Conservation (phyloP, 2,888 invertebrate genomes). For the Hydrotaea cyrtoneurina region DNA sequence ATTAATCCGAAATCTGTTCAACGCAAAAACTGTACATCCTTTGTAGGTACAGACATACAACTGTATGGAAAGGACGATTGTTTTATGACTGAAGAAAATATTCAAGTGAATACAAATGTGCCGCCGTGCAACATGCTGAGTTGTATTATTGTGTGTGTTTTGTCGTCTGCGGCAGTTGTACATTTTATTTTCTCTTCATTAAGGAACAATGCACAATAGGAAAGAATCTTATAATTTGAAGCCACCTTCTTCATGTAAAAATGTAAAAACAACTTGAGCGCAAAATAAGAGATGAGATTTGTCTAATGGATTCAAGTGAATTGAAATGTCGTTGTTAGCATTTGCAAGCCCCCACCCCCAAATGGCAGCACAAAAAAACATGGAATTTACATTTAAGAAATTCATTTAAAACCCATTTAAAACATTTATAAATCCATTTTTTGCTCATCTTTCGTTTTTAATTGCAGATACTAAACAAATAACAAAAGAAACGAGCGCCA, state of each 20-base stretch:
- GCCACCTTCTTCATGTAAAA: slow-evolving; percentile 60
- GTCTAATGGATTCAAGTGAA: slow-evolving; percentile 64
- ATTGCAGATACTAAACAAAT: slow-evolving; percentile 65
- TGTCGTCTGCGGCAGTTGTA: slow-evolving; percentile 12
- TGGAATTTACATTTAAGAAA: slow-evolving; percentile 54
- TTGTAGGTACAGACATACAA: too few relatives aligned
- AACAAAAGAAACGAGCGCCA: slow-evolving; percentile 64
- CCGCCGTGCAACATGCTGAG: slow-evolving; percentile 18
- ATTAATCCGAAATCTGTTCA: not conserved
- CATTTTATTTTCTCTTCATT: slow-evolving; percentile 17
- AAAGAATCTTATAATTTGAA: slow-evolving; percentile 47
- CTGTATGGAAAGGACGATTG: too few relatives aligned
- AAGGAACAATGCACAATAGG: slow-evolving; percentile 26
- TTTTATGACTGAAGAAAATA: too few relatives aligned
- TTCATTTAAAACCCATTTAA: slow-evolving; percentile 60
- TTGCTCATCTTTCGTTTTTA: slow-evolving; percentile 56
- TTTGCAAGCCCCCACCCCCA: slow-evolving; percentile 2
- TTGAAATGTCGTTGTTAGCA: slow-evolving; percentile 62
- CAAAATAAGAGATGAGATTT: slow-evolving; percentile 57
- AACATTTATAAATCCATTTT: slow-evolving; percentile 66
- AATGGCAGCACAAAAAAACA: slow-evolving; percentile 12
- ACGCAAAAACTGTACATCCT: too few relatives aligned
- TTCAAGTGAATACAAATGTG: too few relatives aligned
- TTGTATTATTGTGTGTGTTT: not conserved
- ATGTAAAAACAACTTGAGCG: slow-evolving; percentile 44